phyloP scores from a whole-genome alignment of 2,113 vertebrate genomes.

The Numenius arquata region DNA sequence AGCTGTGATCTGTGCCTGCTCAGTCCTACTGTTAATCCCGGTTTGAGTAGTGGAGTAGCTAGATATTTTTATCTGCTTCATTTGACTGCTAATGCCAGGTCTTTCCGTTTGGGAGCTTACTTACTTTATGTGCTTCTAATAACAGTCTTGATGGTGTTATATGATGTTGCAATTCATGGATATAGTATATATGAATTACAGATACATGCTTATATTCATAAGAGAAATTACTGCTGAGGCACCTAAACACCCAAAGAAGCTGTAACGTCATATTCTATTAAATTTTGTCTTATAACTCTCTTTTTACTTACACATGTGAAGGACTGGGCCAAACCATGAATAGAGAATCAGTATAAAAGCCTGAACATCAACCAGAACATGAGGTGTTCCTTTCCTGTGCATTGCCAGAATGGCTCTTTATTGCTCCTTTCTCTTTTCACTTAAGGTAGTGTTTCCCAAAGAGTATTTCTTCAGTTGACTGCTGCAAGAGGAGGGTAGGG shows the following conservation, averaged over 20 bases:
- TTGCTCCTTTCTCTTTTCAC: background rate
- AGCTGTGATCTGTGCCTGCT: background rate
- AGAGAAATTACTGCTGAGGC: background rate
- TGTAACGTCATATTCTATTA: background rate
- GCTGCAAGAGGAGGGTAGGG: background rate
- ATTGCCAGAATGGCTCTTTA: accelerated
- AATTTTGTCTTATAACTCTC: background rate
- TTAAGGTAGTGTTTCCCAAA: background rate
- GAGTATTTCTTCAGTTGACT: background rate
- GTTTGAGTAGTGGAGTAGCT: background rate
- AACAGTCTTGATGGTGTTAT: background rate
- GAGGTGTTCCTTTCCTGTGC: background rate
- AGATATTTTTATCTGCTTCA: background rate
- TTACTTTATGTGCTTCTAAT: background rate
- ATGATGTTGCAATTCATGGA: background rate
- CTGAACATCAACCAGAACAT: background rate
- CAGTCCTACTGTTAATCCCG: background rate
- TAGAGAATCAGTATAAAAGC: background rate
- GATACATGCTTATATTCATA: background rate
- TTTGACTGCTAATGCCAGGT: background rate
- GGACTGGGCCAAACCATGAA: background rate
- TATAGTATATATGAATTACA: background rate
- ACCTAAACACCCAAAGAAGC: background rate
- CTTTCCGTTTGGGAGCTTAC: background rate
- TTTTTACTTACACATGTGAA: background rate